phyloP scores from a whole-genome alignment of 1,140 invertebrate genomes.

The Panagrolaimus sp. region DNA sequence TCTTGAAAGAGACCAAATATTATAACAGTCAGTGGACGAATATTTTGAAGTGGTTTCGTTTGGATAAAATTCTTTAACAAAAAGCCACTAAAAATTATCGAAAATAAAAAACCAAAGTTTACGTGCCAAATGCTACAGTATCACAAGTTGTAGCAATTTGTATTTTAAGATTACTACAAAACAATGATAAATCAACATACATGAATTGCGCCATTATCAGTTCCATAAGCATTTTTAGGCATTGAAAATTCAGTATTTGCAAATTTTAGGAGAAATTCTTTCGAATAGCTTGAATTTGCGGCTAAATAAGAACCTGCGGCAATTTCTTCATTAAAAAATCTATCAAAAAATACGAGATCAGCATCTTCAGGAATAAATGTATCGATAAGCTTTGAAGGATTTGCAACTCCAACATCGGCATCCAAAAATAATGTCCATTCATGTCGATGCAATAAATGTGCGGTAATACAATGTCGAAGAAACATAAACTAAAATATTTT shows the following conservation, averaged over 20 bases:
- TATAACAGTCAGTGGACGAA: no score
- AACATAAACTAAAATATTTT: constrained; percentile 39
- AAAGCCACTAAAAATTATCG: no score
- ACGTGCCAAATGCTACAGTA: no score
- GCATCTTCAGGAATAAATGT: constrained; percentile 24
- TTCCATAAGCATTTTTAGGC: constrained; percentile 34
- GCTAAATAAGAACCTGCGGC: constrained; percentile 38
- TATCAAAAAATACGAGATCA: constrained; percentile 42
- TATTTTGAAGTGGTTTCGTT: no score
- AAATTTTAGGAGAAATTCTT: constrained; percentile 31
- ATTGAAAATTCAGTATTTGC: constrained; percentile 32
- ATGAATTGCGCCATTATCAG: constrained; percentile 43
- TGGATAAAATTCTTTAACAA: no score
- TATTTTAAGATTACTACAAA: no score
- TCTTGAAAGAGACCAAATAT: no score
- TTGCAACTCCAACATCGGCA: constrained; percentile 41
- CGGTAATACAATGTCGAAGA: constrained; percentile 38
- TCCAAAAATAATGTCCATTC: constrained; percentile 41
- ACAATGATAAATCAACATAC: constrained; percentile 18
- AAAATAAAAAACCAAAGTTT: no score
- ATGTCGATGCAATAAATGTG: constrained; percentile 22
- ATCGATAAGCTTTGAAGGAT: constrained; percentile 40
- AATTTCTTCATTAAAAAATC: constrained; percentile 43
- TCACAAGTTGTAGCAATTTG: no score
- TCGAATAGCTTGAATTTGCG: constrained; percentile 28